Conservation (phyloP, 2,113 vertebrate genomes). For the Pseudopodoces humilis region DNA sequence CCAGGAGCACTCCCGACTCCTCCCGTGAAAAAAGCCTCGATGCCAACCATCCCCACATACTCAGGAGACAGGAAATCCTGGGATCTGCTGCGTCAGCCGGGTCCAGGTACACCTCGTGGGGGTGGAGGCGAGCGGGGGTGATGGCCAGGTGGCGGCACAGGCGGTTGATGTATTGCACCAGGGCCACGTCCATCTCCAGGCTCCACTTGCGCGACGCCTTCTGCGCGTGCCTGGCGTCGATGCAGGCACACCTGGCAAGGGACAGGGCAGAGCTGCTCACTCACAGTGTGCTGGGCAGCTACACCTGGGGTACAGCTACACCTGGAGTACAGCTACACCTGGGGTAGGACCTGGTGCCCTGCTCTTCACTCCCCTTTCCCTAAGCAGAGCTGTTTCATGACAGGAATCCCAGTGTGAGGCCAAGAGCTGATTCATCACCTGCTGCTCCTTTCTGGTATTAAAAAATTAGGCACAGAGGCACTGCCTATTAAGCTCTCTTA, state of each 20-base stretch:
- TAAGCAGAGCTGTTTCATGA: background rate
- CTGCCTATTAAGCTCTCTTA: background rate
- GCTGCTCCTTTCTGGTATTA: background rate
- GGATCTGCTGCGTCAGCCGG: constrained; percentile 86
- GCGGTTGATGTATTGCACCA: constrained; percentile 92
- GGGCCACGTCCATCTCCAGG: constrained; percentile 93
- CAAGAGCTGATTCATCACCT: background rate
- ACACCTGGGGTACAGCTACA: background rate
- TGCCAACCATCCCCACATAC: constrained; percentile 62
- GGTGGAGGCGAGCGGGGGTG: constrained; percentile 91
- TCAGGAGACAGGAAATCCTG: constrained; percentile 85
- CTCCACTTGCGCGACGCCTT: constrained; percentile 92
- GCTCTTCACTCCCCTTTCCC: background rate
- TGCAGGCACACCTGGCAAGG: constrained; percentile 86
- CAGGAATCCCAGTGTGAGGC: background rate
- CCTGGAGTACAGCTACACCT: background rate
- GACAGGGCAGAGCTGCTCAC: background rate
- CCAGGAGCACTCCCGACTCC: background rate
- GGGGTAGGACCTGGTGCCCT: background rate
- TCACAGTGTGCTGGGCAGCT: rapidly evolving
- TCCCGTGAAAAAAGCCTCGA: rapidly evolving
- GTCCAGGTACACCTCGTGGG: constrained; percentile 95
- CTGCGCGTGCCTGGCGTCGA: constrained; percentile 90
- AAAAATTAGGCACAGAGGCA: background rate
- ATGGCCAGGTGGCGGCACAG: constrained; percentile 96